Base-by-base conservation (phyloP, 1,140 invertebrate genomes). In the Microvelia longipes region DNA sequence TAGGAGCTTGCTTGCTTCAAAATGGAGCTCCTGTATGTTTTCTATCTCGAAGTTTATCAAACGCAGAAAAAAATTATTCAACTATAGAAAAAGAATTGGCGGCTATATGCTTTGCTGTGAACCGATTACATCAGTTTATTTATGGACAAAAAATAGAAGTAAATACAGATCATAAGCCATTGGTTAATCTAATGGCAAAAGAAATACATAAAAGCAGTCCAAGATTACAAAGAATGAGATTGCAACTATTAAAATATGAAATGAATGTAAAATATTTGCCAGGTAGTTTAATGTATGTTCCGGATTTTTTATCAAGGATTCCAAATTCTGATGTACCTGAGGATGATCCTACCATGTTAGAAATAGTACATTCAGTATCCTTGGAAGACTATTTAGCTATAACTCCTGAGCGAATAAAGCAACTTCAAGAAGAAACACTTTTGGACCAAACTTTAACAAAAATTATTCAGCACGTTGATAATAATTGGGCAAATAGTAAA, bases 321-420 rank as follows among this genome's bases (percentile, higher is more conserved):
- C 69, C 80, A 67, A 70, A 83, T n/a, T 79, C 81, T 71, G 60
- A 76, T 19, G 76, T 81, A 75, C 67, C 73, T 68, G 64, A 50
- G 74, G 67, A 69, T 71, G 29, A 72, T 69, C 68, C 68, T 71
- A 60, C n/a, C n/a, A n/a, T n/a, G n/a, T n/a, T n/a, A n/a, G n/a
- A n/a, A n/a, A n/a, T n/a, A n/a, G n/a, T n/a, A n/a, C n/a, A n/a
- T n/a, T n/a, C n/a, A n/a, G n/a, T n/a, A n/a, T n/a, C n/a, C n/a
- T n/a, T n/a, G n/a, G n/a, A n/a, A n/a, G n/a, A n/a, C n/a, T n/a
- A n/a, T n/a, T n/a, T n/a, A n/a, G n/a, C n/a, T n/a, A n/a, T n/a
- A n/a, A n/a, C n/a, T n/a, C n/a, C n/a, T n/a, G n/a, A n/a, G n/a
- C n/a, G n/a, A n/a, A n/a, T n/a, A n/a, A n/a, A n/a, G n/a, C n/a